Evolutionary conservation across 2,797 vertebrate genomes (phyloP), one percentile per base, ranked within the genome.

Genomic region (Sebastes jordani): DNA sequence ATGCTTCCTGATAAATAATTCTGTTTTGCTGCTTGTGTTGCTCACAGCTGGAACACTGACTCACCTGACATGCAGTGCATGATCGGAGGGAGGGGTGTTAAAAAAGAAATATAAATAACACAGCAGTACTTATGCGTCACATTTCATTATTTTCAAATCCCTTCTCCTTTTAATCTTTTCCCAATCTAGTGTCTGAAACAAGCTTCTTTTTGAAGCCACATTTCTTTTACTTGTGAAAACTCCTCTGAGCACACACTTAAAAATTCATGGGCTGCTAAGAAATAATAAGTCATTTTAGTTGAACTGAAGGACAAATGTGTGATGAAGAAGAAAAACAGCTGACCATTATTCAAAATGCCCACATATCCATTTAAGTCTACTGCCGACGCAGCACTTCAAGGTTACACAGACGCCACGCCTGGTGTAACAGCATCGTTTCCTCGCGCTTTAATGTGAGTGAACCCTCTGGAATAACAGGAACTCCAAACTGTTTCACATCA

Each of bases 401-500:
- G 61, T 67, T 62, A 71, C 54, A 11, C 14, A 22, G 30, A 55
- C 7, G 5, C 18, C 20, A n/a, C 3, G 54, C 18, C 52, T 36
- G 27, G 23, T 1, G 7, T 23, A 56, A 70, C 52, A 75, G 18
- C 34, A 77, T 34, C 11, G 11, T 73, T 60, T 67, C 42, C 38
- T 55, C 3, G 0, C 2, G 3, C 68, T 72, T 69, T 78, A 18
- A 85, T 74, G 70, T 58, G 59, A 71, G 80, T 3, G 7, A 60
- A 56, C 22, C 73, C 27, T 70, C 54, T 73, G 80, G 69, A 83
- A 30, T 65, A 49, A 55, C 29, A 74, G 56, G 7, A 68, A 70
- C 75, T 70, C 52, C 73, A 67, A 74, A 69, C 68, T 74, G 72
- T 64, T 80, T 67, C 18, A 14, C 49, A 65, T 64, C 66, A 55